A percentile compares a stretch with the other conserved stretches of the same genome.
These are phyloP conservation scores for Anseranas semipalmata DNA, from an alignment of 2,113 vertebrate species.

Conservation along the genomic window DNA sequence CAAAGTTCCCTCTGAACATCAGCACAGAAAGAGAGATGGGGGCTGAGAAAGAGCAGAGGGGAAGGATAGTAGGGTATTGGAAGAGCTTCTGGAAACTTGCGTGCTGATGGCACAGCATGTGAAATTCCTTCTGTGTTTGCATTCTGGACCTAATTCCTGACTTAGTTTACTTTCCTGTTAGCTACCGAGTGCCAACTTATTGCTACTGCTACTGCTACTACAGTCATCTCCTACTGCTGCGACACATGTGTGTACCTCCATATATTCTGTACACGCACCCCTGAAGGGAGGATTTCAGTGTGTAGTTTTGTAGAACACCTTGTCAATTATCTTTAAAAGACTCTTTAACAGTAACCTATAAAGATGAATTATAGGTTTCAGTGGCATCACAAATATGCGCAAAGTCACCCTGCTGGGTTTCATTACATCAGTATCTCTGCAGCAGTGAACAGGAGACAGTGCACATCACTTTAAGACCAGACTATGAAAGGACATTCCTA, in stretches of 20 bases:
- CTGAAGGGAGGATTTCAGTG: neutral
- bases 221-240: neutral
- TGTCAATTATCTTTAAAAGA: neutral
- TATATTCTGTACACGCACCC: rapidly evolving
- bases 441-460: neutral
- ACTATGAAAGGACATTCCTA: constrained; percentile 21
- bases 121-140: constrained; percentile 59
- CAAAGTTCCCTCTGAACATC: neutral
- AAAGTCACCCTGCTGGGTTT: constrained; percentile 1
- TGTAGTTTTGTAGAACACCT: neutral
- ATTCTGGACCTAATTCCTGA: constrained; percentile 52
- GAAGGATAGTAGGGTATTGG: constrained; percentile 9
- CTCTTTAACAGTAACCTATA: neutral
- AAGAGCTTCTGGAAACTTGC: constrained; percentile 57
- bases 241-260: rapidly evolving
- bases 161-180: constrained; percentile 54
- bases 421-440: neutral
- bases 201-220: constrained; percentile 5
- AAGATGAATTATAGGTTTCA: constrained; percentile 2
- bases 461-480: neutral
- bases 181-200: neutral
- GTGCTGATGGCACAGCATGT: constrained; percentile 26
- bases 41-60: constrained; percentile 31
- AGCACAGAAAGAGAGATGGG: neutral
- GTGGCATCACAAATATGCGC: neutral